A percentile compares a stretch with the other conserved stretches of the same genome.
Conservation (phyloP, 2,113 vertebrate genomes). For the Rousettus leschenaultii region DNA sequence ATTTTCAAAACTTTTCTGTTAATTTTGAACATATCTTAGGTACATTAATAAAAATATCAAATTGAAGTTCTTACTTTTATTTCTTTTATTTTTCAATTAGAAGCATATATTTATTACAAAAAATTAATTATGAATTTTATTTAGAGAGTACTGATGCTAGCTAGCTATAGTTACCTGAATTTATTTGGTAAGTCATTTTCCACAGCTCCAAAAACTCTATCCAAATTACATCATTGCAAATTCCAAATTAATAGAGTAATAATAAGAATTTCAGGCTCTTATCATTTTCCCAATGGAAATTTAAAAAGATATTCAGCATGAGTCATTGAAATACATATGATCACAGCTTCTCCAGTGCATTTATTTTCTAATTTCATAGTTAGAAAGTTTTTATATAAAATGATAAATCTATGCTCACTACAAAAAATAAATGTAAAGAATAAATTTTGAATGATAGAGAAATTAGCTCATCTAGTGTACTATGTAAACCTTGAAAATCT, state of each 20-base stretch:
- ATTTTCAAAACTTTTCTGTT: background rate
- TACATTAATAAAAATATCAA: background rate
- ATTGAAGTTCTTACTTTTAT: background rate
- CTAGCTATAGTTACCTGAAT: background rate
- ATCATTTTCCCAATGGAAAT: background rate
- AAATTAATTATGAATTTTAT: background rate
- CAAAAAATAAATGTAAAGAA: background rate
- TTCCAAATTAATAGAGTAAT: background rate
- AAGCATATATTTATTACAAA: background rate
- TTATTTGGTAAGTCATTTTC: background rate
- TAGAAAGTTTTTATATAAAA: background rate
- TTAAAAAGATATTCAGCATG: background rate
- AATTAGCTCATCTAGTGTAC: background rate
- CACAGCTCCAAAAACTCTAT: background rate
- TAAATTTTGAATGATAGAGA: background rate
- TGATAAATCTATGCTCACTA: background rate
- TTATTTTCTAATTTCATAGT: conserved; percentile 4
- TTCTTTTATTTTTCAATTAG: background rate
- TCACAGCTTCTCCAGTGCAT: background rate
- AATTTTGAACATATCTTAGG: background rate
- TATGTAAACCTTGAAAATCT: background rate
- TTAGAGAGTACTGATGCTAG: background rate
- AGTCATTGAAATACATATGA: background rate
- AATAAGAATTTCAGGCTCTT: background rate
- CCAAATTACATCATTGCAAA: background rate